Base-by-base conservation (phyloP, 2,888 invertebrate genomes). In the Eupithecia insigniata region DNA sequence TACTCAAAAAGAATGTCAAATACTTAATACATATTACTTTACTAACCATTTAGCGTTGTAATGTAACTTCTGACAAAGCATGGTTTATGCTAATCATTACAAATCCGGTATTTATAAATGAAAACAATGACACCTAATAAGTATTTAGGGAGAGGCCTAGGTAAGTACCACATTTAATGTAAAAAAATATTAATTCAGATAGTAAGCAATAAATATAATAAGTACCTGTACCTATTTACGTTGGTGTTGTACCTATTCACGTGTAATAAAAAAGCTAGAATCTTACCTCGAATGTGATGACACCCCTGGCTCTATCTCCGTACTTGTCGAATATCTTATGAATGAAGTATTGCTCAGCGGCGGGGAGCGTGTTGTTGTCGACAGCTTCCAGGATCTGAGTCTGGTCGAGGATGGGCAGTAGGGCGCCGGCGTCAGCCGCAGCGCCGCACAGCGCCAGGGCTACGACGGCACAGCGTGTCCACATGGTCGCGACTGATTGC, bases 321-420 rank as follows among this genome's bases (percentile, higher is more conserved):
- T 95, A 95, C 83, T 95, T 95, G 80, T 92, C 89, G 83, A 95
- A 95, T 81, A 95, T 94, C 83, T 93, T 92, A 78, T 91, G 88
- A 76, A 95, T 92, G 85, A 95, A 95, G 83, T 92, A 95, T 78
- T 89, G 88, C 82, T 94, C 92, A 0, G 93, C 92, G 36, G 87
- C 88, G 46, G 93, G 92, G 34, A 87, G 87, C 46, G 86, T 75
- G 2, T 90, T 88, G 80, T 85, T 88, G 84, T 90, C 89, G 73
- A 80, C 68, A 62, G 64, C 2, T 26, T 84, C 82, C 30, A 78
- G 75, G 28, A 5, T 55, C 12, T 55, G 46, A 16, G 8, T 51
- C 46, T 51, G 46, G 46, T 76, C 69, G 18, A 76, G 61, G 71
- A 76, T 71, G 67, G 66, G 69, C 73, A 67, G 68, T 77, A 78